phyloP scores from a whole-genome alignment of 1,140 invertebrate genomes.

The Lucilia sericata region DNA sequence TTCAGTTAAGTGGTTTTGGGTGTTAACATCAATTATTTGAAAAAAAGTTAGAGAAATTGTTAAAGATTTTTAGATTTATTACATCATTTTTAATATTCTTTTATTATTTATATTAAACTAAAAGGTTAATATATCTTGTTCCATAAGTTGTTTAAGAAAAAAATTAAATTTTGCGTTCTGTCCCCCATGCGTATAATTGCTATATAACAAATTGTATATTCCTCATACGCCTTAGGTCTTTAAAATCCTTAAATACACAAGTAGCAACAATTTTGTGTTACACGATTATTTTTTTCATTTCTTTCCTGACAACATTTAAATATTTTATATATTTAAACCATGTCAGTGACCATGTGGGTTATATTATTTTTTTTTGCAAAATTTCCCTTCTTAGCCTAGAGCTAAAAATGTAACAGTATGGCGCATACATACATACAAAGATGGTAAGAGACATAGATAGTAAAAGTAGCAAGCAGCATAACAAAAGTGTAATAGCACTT shows the following conservation, averaged over 20 bases:
- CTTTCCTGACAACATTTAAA: background rate
- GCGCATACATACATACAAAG: background rate
- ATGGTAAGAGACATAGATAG: background rate
- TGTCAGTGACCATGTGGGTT: slow-evolving; percentile 38
- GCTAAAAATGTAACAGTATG: background rate
- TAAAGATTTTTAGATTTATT: too few relatives aligned
- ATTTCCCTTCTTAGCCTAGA: background rate
- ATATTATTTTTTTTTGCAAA: background rate
- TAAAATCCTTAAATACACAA: background rate
- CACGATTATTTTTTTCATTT: background rate
- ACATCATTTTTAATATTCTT: too few relatives aligned
- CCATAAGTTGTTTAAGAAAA: background rate
- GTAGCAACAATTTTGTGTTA: background rate
- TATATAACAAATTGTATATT: background rate
- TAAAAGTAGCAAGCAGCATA: slow-evolving; percentile 15
- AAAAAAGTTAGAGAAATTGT: too few relatives aligned
- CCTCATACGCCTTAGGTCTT: background rate
- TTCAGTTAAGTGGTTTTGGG: too few relatives aligned
- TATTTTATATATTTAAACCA: slow-evolving; percentile 22
- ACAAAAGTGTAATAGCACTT: slow-evolving; percentile 18
- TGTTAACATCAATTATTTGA: too few relatives aligned
- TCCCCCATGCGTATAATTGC: background rate
- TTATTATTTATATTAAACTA: too few relatives aligned
- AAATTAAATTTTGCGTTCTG: background rate
- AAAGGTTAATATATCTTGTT: too few relatives aligned